Percentiles rank a stretch among this genome's conserved stretches.
Evolutionary conservation across 2,113 vertebrate species (phyloP).

Genomic region (Cebidichthys violaceus): DNA sequence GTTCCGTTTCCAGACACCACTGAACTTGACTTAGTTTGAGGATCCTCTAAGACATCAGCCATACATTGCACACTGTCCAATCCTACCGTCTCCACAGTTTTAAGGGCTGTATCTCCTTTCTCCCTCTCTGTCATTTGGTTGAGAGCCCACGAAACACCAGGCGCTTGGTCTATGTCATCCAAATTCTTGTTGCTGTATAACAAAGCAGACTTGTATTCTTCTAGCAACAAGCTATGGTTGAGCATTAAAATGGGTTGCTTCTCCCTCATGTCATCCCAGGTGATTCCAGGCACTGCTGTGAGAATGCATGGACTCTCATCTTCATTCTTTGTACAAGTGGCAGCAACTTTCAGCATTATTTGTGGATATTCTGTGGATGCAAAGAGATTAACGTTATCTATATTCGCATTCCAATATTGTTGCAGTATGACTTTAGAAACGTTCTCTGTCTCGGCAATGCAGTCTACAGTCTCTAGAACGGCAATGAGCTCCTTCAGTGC

Average conservation of each 20-base stretch:
- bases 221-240: neutral
- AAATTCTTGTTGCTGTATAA: conserved; percentile 15
- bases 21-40: neutral
- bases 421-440: conserved; percentile 34
- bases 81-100: neutral
- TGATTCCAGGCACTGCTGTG: neutral
- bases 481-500: conserved; percentile 42
- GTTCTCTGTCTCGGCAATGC: conserved; percentile 3
- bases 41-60: neutral
- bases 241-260: neutral
- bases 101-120: neutral
- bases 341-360: conserved; percentile 3
- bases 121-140: neutral
- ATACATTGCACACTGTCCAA: neutral
- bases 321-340: conserved; percentile 16
- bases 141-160: neutral
- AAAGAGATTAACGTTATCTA: conserved; percentile 53
- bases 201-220: neutral
- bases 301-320: conserved; percentile 12
- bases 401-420: conserved; percentile 31
- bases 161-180: conserved; percentile 1
- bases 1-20: neutral
- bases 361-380: conserved; percentile 47
- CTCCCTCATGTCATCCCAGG: neutral
- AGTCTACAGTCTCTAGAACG: conserved; percentile 11